Conservation (phyloP, 1,140 invertebrate species). For the Lucilia cuprina region DNA sequence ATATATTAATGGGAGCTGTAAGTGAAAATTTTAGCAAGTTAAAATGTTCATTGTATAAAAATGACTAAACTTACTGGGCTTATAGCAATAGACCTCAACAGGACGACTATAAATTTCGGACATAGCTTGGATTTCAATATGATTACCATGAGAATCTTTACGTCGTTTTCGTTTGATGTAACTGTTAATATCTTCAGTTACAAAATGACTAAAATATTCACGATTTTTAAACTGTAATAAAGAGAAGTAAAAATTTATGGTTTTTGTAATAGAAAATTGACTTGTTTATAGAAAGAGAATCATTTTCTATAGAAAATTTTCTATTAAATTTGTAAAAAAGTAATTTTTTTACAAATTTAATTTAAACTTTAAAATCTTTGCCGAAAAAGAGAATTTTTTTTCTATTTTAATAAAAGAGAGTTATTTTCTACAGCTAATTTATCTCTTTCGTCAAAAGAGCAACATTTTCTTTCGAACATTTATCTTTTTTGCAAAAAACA, state of each 20-base stretch:
- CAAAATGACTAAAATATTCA: conserved; percentile 92
- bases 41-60: background rate
- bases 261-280: background rate
- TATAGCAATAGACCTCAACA: conserved; percentile 93
- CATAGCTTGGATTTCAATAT: conserved; percentile 93
- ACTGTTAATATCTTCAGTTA: conserved; percentile 89
- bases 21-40: conserved; percentile 37
- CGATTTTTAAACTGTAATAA: conserved; percentile 71
- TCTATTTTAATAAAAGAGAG: too few species aligned
- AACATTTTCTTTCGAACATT: too few species aligned
- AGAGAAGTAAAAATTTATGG: background rate
- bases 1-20: conserved; percentile 89
- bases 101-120: conserved; percentile 92
- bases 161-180: conserved; percentile 83
- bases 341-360: too few species aligned
- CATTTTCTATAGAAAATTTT: too few species aligned
- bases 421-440: too few species aligned
- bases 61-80: conserved; percentile 68
- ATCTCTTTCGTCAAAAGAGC: too few species aligned
- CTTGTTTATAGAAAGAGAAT: too few species aligned
- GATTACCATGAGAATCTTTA: conserved; percentile 88
- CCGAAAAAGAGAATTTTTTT: too few species aligned
- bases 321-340: too few species aligned
- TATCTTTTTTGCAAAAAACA: too few species aligned
- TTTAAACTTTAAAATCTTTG: too few species aligned